Evolutionary conservation across 2,797 vertebrate species (phyloP).

Genomic region (Arrhamphus sclerolepis): DNA sequence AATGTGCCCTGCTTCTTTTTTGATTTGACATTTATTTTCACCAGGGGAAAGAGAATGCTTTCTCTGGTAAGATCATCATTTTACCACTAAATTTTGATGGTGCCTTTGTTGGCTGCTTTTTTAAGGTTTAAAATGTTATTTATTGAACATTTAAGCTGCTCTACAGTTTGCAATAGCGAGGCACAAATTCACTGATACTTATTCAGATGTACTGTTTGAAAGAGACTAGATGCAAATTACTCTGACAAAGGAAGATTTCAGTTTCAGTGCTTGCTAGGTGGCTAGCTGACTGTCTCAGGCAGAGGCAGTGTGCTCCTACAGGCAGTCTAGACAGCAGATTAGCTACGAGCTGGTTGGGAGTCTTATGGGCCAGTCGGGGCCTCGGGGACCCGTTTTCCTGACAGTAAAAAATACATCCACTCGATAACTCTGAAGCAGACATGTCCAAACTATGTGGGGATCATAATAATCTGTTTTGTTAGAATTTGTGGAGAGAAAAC

Average conservation of each 20-base stretch:
- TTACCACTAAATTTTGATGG: too few relatives aligned
- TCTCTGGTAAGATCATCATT: too few relatives aligned
- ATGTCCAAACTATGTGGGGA: conserved; percentile 4
- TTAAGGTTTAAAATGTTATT: neutral
- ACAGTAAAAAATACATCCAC: conserved; percentile 30
- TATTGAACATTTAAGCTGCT: neutral
- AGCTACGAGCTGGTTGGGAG: conserved; percentile 57
- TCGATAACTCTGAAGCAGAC: conserved; percentile 5
- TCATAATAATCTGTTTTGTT: conserved; percentile 7
- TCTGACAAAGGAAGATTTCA: conserved; percentile 17
- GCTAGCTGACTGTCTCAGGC: conserved; percentile 15
- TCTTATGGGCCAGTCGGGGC: conserved; percentile 30
- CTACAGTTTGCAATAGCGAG: neutral
- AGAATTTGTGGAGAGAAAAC: conserved; percentile 2
- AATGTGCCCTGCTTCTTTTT: neutral
- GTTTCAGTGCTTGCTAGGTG: conserved; percentile 20
- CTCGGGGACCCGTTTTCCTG: conserved; percentile 31
- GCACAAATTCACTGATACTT: neutral
- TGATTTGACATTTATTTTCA: neutral
- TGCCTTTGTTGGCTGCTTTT: too few relatives aligned
- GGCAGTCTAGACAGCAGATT: conserved; percentile 76
- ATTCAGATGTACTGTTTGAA: conserved; percentile 6
- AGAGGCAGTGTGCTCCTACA: conserved; percentile 49
- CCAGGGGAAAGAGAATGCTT: neutral
- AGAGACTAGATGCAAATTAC: neutral